Percentiles rank a stretch among this genome's conserved stretches.
Conservation (phyloP, 35 echinoderm and acorn worm species). For the Eucidaris tribuloides region DNA sequence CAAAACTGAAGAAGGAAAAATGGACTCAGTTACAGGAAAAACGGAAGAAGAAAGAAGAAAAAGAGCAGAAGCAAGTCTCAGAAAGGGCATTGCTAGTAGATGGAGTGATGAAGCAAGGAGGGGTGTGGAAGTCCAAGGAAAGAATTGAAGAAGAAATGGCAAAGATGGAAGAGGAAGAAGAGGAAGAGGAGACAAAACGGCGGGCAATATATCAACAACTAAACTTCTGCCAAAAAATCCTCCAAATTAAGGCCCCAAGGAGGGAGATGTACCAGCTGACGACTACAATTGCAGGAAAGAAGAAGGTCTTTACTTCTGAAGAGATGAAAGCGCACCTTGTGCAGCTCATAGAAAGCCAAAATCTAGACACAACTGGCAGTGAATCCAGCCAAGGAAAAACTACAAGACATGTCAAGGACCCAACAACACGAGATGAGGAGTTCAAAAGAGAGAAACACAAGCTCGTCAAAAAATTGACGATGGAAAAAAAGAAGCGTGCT, state of each 20-base stretch:
- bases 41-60: slow-evolving; percentile 3
- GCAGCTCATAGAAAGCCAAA: not conserved
- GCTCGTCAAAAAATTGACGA: slow-evolving; percentile 3
- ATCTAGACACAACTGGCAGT: not conserved
- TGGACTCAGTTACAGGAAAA: slow-evolving; percentile 14
- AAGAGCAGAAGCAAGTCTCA: not conserved
- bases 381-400: not conserved
- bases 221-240: not conserved
- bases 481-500: slow-evolving; percentile 8
- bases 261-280: slow-evolving; percentile 26
- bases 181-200: not conserved
- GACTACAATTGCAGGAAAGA: too few species aligned
- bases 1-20: not conserved
- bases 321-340: slow-evolving; percentile 27
- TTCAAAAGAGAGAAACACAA: too few species aligned
- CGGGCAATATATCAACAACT: slow-evolving; percentile 12
- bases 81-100: too few species aligned
- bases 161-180: not conserved
- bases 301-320: not conserved
- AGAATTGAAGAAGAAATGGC: too few species aligned
- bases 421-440: not conserved
- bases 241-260: not conserved
- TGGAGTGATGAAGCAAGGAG: too few species aligned
- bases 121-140: too few species aligned
- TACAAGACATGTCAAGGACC: not conserved